Percentiles rank a stretch among this genome's conserved stretches.
These are phyloP conservation scores for Nomada hirtipes DNA, from an alignment of 2,888 invertebrate species.

Conservation along the genomic window DNA sequence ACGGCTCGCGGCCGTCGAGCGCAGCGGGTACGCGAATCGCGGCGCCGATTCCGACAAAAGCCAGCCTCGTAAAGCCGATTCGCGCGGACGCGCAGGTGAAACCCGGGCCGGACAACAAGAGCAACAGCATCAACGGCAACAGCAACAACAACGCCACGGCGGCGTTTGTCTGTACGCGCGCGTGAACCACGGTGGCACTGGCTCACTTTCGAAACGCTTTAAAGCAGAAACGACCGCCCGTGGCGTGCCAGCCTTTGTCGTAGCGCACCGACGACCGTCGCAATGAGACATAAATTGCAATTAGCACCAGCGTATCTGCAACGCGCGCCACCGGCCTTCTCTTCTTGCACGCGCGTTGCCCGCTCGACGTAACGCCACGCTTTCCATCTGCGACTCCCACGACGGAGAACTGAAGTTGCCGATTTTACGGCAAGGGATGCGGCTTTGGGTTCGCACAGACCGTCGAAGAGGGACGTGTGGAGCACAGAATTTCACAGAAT, in stretches of 20 bases:
- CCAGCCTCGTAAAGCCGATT: conserved; percentile 44
- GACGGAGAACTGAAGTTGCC: background rate
- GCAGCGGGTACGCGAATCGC: conserved; percentile 37
- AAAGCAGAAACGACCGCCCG: conserved; percentile 71
- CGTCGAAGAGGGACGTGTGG: too few relatives aligned
- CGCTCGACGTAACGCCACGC: conserved; percentile 20
- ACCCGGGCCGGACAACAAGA: conserved; percentile 6
- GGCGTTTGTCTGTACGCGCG: background rate
- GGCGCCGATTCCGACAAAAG: conserved; percentile 35
- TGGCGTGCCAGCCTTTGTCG: conserved; percentile 77
- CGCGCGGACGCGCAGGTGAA: conserved; percentile 34
- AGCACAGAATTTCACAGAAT: too few relatives aligned
- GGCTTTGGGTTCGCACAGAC: background rate
- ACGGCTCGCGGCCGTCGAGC: conserved; percentile 28
- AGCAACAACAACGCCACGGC: background rate
- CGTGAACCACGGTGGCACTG: conserved; percentile 54
- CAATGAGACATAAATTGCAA: conserved; percentile 82
- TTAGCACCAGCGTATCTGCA: conserved; percentile 76
- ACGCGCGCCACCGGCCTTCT: conserved; percentile 47
- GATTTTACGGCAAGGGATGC: background rate
- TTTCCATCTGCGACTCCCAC: conserved; percentile 19
- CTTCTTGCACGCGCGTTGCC: conserved; percentile 49
- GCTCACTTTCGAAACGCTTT: conserved; percentile 74
- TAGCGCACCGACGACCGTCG: conserved; percentile 75
- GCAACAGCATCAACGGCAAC: background rate